Conservation (phyloP, 2,797 vertebrate species). For the Pseudotriccus pelzelni region DNA sequence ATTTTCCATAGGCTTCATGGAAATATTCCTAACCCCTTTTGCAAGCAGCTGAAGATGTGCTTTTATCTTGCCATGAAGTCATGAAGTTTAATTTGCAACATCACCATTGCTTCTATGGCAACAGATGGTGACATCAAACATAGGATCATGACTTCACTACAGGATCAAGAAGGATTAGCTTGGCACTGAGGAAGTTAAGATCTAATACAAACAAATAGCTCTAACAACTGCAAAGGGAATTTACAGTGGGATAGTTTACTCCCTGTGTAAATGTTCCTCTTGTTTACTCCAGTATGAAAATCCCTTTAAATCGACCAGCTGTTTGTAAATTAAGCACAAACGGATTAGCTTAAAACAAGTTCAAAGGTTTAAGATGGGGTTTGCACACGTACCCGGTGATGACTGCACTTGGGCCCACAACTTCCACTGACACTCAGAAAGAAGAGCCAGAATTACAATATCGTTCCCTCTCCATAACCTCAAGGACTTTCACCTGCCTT, state of each 20-base stretch:
- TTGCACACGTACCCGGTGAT: background rate
- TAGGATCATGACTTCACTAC: constrained; percentile 32
- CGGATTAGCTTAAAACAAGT: constrained; percentile 44
- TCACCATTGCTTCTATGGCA: constrained; percentile 44
- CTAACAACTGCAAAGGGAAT: constrained; percentile 20
- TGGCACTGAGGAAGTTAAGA: constrained; percentile 36
- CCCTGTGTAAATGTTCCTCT: constrained; percentile 16
- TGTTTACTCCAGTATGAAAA: constrained; percentile 32
- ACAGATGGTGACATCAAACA: constrained; percentile 64
- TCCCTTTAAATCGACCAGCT: constrained; percentile 59
- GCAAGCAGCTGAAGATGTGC: background rate
- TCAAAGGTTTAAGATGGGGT: background rate
- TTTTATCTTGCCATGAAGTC: background rate
- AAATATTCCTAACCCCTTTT: background rate
- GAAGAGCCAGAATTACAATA: background rate
- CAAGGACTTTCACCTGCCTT: background rate
- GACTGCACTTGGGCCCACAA: rapidly evolving
- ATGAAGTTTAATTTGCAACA: constrained; percentile 13
- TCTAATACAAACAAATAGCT: constrained; percentile 56
- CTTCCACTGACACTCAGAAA: background rate
- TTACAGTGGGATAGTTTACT: constrained; percentile 2
- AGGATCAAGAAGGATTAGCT: constrained; percentile 56
- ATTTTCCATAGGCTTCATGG: background rate
- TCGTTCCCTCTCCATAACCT: background rate
- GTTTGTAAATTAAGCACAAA: constrained; percentile 53